Evolutionary conservation across 2,113 vertebrate species (phyloP), one percentile per base, ranked within the genome.

Genomic region (Neotoma lepida): DNA sequence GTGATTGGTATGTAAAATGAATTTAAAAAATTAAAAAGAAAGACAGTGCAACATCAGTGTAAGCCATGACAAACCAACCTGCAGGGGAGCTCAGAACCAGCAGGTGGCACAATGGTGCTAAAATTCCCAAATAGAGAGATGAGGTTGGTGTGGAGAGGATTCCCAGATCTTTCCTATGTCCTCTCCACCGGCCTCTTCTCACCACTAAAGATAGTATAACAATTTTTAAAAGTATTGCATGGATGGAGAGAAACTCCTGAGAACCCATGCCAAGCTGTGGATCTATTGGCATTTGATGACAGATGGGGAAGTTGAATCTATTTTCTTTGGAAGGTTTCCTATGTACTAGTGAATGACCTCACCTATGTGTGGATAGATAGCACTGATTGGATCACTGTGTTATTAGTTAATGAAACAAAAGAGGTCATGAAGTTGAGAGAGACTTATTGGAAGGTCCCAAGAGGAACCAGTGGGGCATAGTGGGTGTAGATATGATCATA

Each of bases 201-300:
- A 20, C 7, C 8, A 39, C 17, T 9, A 1, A n/a, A 70, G 35
- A 20, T 2, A 35, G 6, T 1, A 3, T 68, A 35, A 68, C 30
- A 17, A 68, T 6, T 35, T 35, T 18, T 66, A 0, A 33, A 68
- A 7, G 2, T 68, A 2, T 68, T 68, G 35, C 14, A 7, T 68
- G 66, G 66, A 68, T 70, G 35, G 35, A 20, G 17, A 70, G 35
- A 20, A 20, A 20, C 6, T 20, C 15, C n/a, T 70, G 35, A n/a
- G 68, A 3, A 20, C 35, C 7, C 6, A n/a, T 7, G n/a, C 1
- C 8, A 9, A 20, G 18, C 0, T 9, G 3, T 9, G 0, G n/a
- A 39, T 39, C 8, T 70, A 9, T 70, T 70, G 35, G 17, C 35
- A 70, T 70, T n/a, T 20, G 2, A n/a, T n/a, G 5, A n/a, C 3